Conservation (phyloP, 2,797 vertebrate genomes). For the Sebastes minor region DNA sequence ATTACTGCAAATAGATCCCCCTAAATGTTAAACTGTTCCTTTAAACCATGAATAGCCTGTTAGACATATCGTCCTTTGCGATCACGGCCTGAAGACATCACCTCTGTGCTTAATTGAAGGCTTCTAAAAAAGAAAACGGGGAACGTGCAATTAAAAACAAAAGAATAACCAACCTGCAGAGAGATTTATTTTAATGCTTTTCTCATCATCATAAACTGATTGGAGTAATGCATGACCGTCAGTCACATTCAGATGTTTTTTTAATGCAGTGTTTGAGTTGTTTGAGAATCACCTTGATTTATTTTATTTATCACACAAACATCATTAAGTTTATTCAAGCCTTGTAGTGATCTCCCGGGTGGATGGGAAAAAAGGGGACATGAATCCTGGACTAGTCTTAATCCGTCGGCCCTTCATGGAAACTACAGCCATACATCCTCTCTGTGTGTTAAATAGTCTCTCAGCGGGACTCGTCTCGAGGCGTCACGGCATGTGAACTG, state of each 20-base stretch:
- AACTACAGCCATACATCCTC: conserved; percentile 67
- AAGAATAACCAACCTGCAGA: background rate
- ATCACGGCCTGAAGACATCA: background rate
- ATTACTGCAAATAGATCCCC: no score
- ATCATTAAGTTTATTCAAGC: background rate
- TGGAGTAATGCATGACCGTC: background rate
- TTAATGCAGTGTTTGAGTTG: no score
- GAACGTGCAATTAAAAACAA: conserved; percentile 37
- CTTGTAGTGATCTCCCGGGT: background rate
- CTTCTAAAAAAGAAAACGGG: conserved; percentile 23
- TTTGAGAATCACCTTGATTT: background rate
- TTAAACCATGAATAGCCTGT: background rate
- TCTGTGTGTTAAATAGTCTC: conserved; percentile 50
- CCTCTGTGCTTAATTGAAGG: background rate
- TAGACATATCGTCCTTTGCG: background rate
- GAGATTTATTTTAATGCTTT: background rate
- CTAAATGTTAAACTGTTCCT: no score
- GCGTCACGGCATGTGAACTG: conserved; percentile 65
- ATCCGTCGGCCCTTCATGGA: conserved; percentile 37
- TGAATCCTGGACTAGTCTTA: conserved; percentile 17
- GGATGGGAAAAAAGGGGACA: background rate
- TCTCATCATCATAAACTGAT: background rate
- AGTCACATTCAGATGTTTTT: background rate
- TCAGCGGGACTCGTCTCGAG: conserved; percentile 51
- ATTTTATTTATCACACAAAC: background rate